Conservation (phyloP, 1,140 invertebrate genomes). For the Paralvinella palmiformis region DNA sequence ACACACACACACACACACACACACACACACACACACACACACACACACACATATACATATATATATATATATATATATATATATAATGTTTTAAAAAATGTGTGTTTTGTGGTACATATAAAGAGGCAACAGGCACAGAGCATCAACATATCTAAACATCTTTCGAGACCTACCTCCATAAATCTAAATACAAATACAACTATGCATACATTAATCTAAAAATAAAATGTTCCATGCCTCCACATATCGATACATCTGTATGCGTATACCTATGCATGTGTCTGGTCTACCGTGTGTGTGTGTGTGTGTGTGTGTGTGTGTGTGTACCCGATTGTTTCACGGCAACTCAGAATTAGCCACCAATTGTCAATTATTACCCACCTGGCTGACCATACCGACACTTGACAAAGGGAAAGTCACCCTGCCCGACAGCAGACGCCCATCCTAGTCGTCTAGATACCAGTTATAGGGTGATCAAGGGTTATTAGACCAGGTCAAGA, state of each 20-base stretch:
- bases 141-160: slow-evolving; percentile 3
- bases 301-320: not conserved
- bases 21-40: slow-evolving; percentile 3
- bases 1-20: slow-evolving; percentile 5
- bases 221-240: not conserved
- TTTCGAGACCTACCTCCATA: slow-evolving; percentile 9
- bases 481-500: not conserved
- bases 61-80: slow-evolving; percentile 7
- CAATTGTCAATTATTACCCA: not conserved
- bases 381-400: no score
- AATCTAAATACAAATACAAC: slow-evolving; percentile 8
- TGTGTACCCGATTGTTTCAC: not conserved
- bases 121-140: no score
- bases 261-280: not conserved
- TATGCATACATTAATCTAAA: slow-evolving; percentile 4
- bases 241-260: not conserved
- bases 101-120: no score
- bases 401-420: no score
- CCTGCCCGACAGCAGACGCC: no score
- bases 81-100: no score
- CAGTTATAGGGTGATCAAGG: not conserved
- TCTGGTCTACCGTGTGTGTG: not conserved
- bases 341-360: not conserved
- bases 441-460: not conserved
- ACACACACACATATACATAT: slow-evolving; percentile 1